These are phyloP conservation scores for Drosophila malerkotliana DNA, from an alignment of 1,140 invertebrate species.

Conservation along the genomic window DNA sequence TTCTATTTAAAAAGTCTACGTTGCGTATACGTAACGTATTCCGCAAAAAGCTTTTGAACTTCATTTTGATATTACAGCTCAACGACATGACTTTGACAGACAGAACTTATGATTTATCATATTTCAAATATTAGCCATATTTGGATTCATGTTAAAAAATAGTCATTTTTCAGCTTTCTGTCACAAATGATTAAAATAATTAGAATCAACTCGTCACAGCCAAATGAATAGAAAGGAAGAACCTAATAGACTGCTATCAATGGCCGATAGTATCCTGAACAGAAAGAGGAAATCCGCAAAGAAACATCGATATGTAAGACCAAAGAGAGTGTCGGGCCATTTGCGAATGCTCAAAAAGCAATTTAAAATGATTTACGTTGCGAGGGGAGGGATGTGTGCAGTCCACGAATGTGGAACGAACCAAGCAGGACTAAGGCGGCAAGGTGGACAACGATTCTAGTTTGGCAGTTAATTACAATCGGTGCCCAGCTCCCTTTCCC, in stretches of 20 bases:
- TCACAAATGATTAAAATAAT: too few relatives aligned
- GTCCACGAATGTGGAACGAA: constrained; percentile 3
- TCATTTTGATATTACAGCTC: neutral
- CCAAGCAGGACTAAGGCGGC: constrained; percentile 20
- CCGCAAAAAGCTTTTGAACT: neutral
- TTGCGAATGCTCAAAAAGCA: constrained; percentile 75
- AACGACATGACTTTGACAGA: neutral
- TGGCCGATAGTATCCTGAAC: constrained; percentile 9
- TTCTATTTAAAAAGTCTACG: neutral
- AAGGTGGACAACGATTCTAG: constrained; percentile 52
- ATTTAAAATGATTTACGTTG: constrained; percentile 79
- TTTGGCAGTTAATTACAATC: constrained; percentile 76
- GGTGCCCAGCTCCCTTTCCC: constrained; percentile 39
- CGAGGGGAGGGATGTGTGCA: constrained; percentile 5
- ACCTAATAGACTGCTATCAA: constrained; percentile 27
- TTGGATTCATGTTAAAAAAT: neutral
- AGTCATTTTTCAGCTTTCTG: too few relatives aligned
- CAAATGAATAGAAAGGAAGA: neutral
- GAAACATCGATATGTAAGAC: constrained; percentile 9
- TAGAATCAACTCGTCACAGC: too few relatives aligned
- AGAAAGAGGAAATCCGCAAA: neutral
- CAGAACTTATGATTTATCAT: neutral
- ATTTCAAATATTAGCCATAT: neutral
- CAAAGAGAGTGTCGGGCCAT: constrained; percentile 35
- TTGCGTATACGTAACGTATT: constrained; percentile 49